Evolutionary conservation across 1,140 invertebrate species (phyloP), one percentile per base, ranked within the genome.

Genomic region (Goniozus legneri): DNA sequence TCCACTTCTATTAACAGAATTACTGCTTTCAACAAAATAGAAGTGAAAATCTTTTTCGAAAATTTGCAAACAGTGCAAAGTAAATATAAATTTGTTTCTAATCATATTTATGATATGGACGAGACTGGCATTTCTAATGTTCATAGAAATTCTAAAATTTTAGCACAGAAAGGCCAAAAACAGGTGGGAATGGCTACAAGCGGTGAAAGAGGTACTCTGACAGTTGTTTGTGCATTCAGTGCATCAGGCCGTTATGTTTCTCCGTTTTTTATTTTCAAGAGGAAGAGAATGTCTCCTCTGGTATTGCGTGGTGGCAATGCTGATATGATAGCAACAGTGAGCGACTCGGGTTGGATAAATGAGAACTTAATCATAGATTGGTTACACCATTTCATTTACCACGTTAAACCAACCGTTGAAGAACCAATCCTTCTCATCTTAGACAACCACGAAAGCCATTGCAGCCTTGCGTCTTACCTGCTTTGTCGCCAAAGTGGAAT

Each of bases 81-180:
- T 8, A 39, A 52, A 30, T 32, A 50, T 44, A 44, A 60, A 3
- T 52, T 63, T 44, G 19, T 35, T 56, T 58, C 50, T 31, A 35
- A 47, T 36, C 19, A 30, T 16, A 66, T 75, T 42, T 71, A 52
- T 44, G 71, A 73, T 52, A 49, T 66, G 10, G 70, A 74, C 52
- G 73, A 74, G 50, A 73, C 69, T 2, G 71, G 68, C 18, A 14
- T 67, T 14, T 63, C 56, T 32, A 70, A 66, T 21, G 70, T 72
- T 3, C 59, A 67, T 16, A 58, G 55, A 41, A 56, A 56, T 19
- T 35, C 36, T 22, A 69, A 58, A 40, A 53, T 75, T 30, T 42
- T 75, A 24, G 64, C 70, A 22, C 35, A 13, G 38, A 64, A 41
- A 50, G 70, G 65, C 37, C 38, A 49, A 10, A 69, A 66, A 38